Evolutionary conservation across 2,888 invertebrate species (phyloP).

Genomic region (Monopis laevigella): DNA sequence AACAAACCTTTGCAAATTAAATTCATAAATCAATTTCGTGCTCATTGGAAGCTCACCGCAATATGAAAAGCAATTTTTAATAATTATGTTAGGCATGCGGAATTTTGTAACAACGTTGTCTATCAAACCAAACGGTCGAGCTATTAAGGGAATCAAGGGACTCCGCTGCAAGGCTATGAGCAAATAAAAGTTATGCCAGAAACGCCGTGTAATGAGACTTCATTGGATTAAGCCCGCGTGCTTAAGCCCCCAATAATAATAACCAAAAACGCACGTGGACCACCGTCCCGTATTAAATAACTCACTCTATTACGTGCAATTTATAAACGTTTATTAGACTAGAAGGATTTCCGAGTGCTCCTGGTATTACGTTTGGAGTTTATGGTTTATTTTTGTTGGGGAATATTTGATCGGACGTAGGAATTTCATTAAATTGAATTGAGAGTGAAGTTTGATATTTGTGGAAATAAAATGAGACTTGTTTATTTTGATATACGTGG

Average conservation of each 20-base stretch:
- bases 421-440: no score
- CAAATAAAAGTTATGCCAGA: constrained; percentile 56
- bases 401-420: no score
- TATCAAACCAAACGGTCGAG: constrained; percentile 35
- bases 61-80: constrained; percentile 61
- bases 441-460: no score
- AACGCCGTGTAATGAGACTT: constrained; percentile 59
- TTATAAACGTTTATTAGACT: constrained; percentile 26
- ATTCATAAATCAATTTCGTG: constrained; percentile 7
- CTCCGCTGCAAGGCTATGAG: constrained; percentile 42
- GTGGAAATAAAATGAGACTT: no score
- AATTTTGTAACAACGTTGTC: constrained; percentile 35
- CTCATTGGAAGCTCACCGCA: constrained; percentile 21
- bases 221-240: constrained; percentile 59
- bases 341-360: constrained; percentile 7
- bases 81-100: constrained; percentile 50
- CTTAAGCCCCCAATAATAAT: constrained; percentile 57
- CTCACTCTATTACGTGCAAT: constrained; percentile 61
- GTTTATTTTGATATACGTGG: no score
- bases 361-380: constrained; percentile 24
- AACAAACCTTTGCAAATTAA: constrained; percentile 2
- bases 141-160: constrained; percentile 49
- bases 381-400: constrained; percentile 29
- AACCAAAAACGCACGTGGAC: constrained; percentile 63
- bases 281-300: constrained; percentile 47